Percentiles rank a stretch among this genome's conserved stretches.
Conservation (phyloP, 30 jellyfish, hydroid and myxozoan species). For the Hydractinia echinata region DNA sequence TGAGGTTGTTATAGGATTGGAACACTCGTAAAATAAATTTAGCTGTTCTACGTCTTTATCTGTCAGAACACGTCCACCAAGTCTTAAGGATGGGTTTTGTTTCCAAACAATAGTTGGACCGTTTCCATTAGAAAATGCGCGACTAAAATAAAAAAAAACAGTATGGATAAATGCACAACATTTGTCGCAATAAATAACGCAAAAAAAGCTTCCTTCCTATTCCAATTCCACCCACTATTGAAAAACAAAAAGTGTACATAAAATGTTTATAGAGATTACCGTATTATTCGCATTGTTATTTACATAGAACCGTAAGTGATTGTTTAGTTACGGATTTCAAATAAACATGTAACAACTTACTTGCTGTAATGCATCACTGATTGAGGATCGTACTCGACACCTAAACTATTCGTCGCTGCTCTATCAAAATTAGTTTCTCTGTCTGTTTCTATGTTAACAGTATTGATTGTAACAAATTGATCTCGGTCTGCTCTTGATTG, state of each 20-base stretch:
- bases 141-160: too few species aligned
- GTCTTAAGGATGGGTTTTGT: neutral
- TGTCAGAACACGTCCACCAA: neutral
- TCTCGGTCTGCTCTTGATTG: slow-evolving; percentile 10
- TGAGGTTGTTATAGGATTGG: neutral
- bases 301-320: neutral
- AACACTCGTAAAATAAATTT: slow-evolving; percentile 2
- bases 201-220: neutral
- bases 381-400: neutral
- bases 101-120: neutral
- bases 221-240: neutral
- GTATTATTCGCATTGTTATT: neutral
- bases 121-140: too few species aligned
- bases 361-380: slow-evolving; percentile 10
- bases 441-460: neutral
- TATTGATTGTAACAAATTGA: neutral
- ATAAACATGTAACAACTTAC: neutral
- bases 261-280: neutral
- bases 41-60: neutral
- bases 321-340: neutral
- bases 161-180: too few species aligned
- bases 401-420: neutral
- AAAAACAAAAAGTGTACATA: neutral
- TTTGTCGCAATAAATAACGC: too few species aligned
- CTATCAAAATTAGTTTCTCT: neutral